Percentiles rank a stretch among this genome's conserved stretches.
Conservation (phyloP, 2,113 vertebrate species). For the Empidonax alnorum region DNA sequence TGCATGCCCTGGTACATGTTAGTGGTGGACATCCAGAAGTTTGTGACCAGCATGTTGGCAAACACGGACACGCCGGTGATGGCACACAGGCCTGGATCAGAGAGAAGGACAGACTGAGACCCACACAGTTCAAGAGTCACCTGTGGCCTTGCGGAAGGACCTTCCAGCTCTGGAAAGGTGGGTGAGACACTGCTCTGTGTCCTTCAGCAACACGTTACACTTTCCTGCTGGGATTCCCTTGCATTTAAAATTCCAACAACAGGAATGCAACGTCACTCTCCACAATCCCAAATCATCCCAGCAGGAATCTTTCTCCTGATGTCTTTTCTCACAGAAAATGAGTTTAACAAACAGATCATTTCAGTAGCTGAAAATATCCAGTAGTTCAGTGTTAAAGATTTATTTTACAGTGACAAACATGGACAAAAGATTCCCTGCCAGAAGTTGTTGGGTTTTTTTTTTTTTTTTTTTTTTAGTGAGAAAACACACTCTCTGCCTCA, state of each 20-base stretch:
- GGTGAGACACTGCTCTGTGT: not conserved
- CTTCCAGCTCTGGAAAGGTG: not conserved
- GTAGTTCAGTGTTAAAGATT: not conserved
- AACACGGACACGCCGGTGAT: slow-evolving; percentile 90
- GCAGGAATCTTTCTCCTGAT: not conserved
- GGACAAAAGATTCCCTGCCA: not conserved
- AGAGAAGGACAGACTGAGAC: not conserved
- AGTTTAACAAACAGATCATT: not conserved
- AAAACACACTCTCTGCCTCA: rapidly evolving
- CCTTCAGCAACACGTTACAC: not conserved
- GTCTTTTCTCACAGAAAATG: not conserved
- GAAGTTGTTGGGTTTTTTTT: not conserved
- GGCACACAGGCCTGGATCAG: slow-evolving; percentile 81
- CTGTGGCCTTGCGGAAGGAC: not conserved
- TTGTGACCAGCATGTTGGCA: slow-evolving; percentile 91
- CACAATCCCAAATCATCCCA: not conserved
- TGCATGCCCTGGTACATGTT: slow-evolving; percentile 75
- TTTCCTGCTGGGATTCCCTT: not conserved
- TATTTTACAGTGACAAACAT: not conserved
- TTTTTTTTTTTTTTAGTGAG: not conserved
- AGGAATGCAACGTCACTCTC: not conserved
- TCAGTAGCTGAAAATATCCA: not conserved
- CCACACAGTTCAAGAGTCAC: not conserved
- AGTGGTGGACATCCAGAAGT: slow-evolving; percentile 85
- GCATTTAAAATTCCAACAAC: not conserved